A percentile compares a stretch with the other conserved stretches of the same genome.
Evolutionary conservation across 2,888 invertebrate species (phyloP).

Genomic region (Brachycybe producta): DNA sequence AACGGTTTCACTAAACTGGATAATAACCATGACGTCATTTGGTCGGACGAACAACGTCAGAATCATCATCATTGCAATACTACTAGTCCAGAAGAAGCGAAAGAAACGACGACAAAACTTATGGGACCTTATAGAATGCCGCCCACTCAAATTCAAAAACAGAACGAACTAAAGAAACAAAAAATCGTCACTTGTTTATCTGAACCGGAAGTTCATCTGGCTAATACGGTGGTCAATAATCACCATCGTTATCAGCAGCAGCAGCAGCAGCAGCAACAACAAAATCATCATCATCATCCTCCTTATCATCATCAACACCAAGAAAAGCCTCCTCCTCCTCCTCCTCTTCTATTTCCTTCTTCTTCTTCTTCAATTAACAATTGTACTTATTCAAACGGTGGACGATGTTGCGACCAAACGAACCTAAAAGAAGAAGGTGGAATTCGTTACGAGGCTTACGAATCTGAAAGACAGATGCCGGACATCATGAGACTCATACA

Average conservation of each 20-base stretch:
- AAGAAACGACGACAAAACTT: not conserved
- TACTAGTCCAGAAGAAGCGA: not conserved
- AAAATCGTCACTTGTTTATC: not conserved
- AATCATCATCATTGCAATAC: not conserved
- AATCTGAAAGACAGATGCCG: conserved; percentile 94
- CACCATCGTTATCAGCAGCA: too few relatives aligned
- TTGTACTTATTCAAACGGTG: too few relatives aligned
- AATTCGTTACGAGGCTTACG: conserved; percentile 46
- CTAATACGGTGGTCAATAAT: not conserved
- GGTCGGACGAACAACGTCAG: not conserved
- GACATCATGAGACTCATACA: conserved; percentile 98
- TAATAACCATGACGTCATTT: not conserved
- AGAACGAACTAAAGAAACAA: not conserved
- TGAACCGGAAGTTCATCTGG: not conserved
- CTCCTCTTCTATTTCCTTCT: too few relatives aligned
- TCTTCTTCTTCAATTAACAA: too few relatives aligned
- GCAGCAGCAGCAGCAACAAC: too few relatives aligned
- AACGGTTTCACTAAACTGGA: not conserved
- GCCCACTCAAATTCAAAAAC: not conserved
- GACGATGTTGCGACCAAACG: too few relatives aligned
- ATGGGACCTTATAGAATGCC: not conserved
- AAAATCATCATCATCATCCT: too few relatives aligned
- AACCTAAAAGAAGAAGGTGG: conserved; percentile 7
- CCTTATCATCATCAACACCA: too few relatives aligned
- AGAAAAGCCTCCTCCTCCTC: too few relatives aligned